Base-by-base conservation (phyloP, 1,140 invertebrate species). In the Anastrepha obliqua region DNA sequence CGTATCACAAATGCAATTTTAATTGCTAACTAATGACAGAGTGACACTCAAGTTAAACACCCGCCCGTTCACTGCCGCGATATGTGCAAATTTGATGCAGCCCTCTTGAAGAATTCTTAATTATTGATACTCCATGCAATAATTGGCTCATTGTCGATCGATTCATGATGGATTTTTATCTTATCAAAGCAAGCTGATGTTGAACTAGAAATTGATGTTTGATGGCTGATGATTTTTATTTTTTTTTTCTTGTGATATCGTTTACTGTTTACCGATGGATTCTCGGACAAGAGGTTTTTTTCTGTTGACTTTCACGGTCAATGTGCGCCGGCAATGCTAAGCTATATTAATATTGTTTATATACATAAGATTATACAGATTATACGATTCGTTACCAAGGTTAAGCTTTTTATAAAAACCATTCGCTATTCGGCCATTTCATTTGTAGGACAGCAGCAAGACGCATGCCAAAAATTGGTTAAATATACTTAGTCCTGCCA, bases 81-180 rank as follows among this genome's bases (percentile, higher is more conserved):
- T 55, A 2, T 55, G 51, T 55, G 51, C 51, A 55, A 8, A 55
- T 6, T 55, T 55, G 6, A 8, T 11, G 11, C 11, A 11, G 51
- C 51, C 1, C 11, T 55, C 51, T 55, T 55, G 51, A 55, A 55
- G 51, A 55, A 55, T 55, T 55, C 6, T 11, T 55, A 55, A 55
- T 55, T 55, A 11, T 55, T 55, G 51, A 55, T 55, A 55, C 11
- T 6, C 51, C 51, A 29, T 65, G 8, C 39, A 20, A 67, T 67
- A 67, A 74, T 42, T 65, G 64, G 3, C 64, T 74, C 15, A 74
- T 74, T n/a, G 67, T 74, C 67, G 44, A 42, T 42, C 67, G 15
- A 74, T 74, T 74, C 67, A 74, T 74, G 39, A 74, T 74, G 44
- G 67, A 74, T 74, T 74, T 44, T 47, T 74, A 74, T 74, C 67